Evolutionary conservation across 1,140 invertebrate species (phyloP).

Genomic region (Meloidogyne exigua): DNA sequence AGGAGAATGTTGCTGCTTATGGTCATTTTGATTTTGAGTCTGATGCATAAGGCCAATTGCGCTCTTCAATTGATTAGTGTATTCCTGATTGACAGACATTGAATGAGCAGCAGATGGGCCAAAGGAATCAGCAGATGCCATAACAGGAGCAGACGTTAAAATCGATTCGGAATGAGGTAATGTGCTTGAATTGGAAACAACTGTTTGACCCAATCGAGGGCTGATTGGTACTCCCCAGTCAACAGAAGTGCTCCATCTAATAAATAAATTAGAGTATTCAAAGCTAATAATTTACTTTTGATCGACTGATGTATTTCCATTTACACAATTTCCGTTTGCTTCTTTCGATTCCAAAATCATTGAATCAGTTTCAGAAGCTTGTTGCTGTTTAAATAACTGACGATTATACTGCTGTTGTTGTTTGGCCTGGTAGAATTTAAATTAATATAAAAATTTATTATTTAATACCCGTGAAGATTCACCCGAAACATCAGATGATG

Average conservation of each 20-base stretch:
- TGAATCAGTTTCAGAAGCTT: background rate
- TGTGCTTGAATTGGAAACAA: background rate
- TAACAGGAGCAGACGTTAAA: background rate
- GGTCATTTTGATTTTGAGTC: background rate
- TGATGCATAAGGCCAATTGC: slow-evolving; percentile 18
- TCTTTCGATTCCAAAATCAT: background rate
- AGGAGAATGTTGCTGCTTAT: background rate
- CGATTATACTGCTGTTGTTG: background rate
- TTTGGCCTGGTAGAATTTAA: background rate
- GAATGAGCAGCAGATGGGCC: slow-evolving; percentile 14
- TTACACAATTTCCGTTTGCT: background rate
- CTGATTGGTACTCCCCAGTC: slow-evolving; percentile 10
- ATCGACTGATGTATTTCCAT: slow-evolving; percentile 2
- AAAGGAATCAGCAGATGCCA: slow-evolving; percentile 3
- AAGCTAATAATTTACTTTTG: background rate
- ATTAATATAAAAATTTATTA: background rate
- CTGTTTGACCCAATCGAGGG: background rate
- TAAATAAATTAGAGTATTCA: background rate
- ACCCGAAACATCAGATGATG: background rate
- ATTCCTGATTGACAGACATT: slow-evolving; percentile 19
- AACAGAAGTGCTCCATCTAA: slow-evolving; percentile 23
- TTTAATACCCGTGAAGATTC: background rate
- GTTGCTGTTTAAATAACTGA: background rate
- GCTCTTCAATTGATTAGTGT: slow-evolving; percentile 17
- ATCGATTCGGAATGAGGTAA: background rate